Conservation (phyloP, 2,888 invertebrate genomes). For the Lasioglossum leucozonium region DNA sequence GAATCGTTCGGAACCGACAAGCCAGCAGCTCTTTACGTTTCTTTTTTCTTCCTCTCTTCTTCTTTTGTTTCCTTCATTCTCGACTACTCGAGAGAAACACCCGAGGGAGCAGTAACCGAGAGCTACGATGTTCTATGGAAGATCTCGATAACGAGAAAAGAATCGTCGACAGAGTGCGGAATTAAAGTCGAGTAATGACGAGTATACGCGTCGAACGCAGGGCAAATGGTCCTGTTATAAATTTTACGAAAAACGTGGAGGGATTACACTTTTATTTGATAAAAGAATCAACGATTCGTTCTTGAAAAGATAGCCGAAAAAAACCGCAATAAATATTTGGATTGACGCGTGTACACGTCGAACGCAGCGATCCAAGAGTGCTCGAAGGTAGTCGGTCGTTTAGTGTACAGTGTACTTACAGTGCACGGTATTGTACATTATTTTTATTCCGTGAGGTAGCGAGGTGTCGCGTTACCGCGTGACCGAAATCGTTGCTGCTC, state of each 20-base stretch:
- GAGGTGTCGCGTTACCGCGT: no score
- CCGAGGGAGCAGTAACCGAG: neutral
- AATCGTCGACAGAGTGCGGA: no score
- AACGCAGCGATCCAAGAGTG: neutral
- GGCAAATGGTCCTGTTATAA: no score
- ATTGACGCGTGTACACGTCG: no score
- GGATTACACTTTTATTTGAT: no score
- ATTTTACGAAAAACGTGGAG: no score
- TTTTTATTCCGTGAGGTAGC: neutral
- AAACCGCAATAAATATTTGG: no score
- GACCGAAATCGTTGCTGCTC: no score
- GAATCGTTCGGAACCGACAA: constrained; percentile 60
- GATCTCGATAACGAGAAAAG: constrained; percentile 56
- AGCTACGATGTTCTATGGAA: neutral
- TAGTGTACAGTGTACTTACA: neutral
- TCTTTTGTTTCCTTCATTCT: neutral
- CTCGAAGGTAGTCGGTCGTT: constrained; percentile 13
- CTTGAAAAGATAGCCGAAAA: no score
- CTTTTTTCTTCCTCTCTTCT: neutral
- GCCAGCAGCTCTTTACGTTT: neutral
- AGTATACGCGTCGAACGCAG: no score
- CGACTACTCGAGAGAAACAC: neutral
- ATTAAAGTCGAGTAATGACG: no score
- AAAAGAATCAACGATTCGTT: no score
- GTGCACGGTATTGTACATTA: neutral